Evolutionary conservation across 2,113 vertebrate genomes (phyloP).

Genomic region (Nothobranchius kuhntae): DNA sequence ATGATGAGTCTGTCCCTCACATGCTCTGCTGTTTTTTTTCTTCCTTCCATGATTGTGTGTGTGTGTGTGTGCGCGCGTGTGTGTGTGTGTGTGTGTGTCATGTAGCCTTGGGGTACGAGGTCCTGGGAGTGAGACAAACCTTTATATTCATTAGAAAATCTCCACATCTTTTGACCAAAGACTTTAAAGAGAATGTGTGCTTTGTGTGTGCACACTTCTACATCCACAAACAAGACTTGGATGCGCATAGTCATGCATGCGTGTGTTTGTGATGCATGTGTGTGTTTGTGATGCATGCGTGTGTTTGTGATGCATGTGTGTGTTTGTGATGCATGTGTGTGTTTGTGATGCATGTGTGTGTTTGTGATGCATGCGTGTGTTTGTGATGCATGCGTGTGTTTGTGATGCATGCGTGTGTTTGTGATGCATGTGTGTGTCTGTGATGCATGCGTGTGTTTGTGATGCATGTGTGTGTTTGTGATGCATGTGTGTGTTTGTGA

Average conservation of each 20-base stretch:
- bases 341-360: neutral
- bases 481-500: neutral
- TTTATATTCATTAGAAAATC: slow-evolving; percentile 45
- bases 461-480: neutral
- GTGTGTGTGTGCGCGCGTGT: slow-evolving; percentile 35
- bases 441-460: neutral
- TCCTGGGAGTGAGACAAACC: slow-evolving; percentile 52
- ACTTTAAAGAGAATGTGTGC: slow-evolving; percentile 29
- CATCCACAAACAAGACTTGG: slow-evolving; percentile 18
- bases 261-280: neutral
- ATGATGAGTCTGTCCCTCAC: slow-evolving; percentile 76
- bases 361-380: slow-evolving; percentile 1
- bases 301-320: neutral
- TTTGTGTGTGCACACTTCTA: slow-evolving; percentile 15
- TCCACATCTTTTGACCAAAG: slow-evolving; percentile 52
- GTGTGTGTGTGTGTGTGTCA: neutral
- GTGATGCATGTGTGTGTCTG: neutral
- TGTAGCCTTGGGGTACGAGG: slow-evolving; percentile 34
- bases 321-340: neutral
- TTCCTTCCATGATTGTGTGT: slow-evolving; percentile 41
- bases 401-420: neutral
- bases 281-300: neutral
- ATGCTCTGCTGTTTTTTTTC: slow-evolving; percentile 60
- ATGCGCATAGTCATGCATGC: neutral
- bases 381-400: neutral